Percentiles rank a stretch among this genome's conserved stretches.
These are phyloP conservation scores for Alces alces DNA, from an alignment of 2,113 vertebrate species.

Conservation along the genomic window DNA sequence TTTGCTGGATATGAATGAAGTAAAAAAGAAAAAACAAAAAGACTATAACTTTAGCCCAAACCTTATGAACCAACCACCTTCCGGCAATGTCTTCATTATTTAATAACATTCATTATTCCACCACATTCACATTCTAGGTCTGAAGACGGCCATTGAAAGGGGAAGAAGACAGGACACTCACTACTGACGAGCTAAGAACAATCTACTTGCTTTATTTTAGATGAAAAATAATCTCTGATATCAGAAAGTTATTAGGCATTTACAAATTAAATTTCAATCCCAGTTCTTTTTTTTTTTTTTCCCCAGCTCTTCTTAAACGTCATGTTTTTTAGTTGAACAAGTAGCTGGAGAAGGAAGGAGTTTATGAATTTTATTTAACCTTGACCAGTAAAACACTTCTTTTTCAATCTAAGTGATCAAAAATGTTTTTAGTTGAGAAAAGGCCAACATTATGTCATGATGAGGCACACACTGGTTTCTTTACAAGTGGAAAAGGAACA, in stretches of 20 bases:
- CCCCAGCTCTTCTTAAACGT: background rate
- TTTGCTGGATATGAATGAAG: background rate
- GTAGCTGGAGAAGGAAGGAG: background rate
- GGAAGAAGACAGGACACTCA: background rate
- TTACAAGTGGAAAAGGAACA: slow-evolving; percentile 57
- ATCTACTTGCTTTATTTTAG: background rate
- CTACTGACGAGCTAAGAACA: accelerated
- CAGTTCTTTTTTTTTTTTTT: background rate
- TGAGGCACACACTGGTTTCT: slow-evolving; percentile 19
- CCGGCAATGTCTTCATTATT: background rate
- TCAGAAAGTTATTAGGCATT: background rate
- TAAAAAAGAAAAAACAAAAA: background rate
- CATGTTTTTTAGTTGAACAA: background rate
- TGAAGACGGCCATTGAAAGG: background rate
- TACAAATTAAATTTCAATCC: slow-evolving; percentile 36
- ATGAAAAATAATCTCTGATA: slow-evolving; percentile 11
- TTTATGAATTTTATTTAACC: background rate
- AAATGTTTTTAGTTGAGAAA: slow-evolving; percentile 28
- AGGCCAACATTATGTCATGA: background rate
- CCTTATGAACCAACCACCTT: background rate
- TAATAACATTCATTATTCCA: background rate
- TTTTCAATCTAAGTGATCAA: background rate
- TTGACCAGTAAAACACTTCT: slow-evolving; percentile 4
- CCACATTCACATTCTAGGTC: accelerated
- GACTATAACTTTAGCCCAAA: background rate